Conservation (phyloP, 2,113 vertebrate species). For the Emydura subglobosa region DNA sequence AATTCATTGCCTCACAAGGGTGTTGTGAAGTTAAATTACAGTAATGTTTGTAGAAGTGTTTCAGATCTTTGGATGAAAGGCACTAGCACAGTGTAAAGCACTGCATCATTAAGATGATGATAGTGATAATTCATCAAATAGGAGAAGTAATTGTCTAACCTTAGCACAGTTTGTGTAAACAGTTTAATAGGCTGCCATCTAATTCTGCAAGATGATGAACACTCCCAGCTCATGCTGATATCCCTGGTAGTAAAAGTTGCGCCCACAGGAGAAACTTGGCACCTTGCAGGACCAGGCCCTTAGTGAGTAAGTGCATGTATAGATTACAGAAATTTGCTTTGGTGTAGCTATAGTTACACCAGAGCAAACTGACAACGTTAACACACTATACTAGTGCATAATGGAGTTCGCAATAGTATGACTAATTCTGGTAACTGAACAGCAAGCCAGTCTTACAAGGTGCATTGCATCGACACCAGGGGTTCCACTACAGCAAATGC, state of each 20-base stretch:
- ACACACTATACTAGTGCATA: background rate
- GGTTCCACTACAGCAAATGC: background rate
- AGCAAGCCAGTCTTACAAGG: accelerated
- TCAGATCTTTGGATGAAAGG: constrained; percentile 11
- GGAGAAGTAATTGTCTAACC: constrained; percentile 4
- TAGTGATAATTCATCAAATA: constrained; percentile 14
- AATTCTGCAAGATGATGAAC: constrained; percentile 9
- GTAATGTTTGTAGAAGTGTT: background rate
- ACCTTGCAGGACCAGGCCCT: background rate
- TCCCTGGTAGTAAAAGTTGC: background rate
- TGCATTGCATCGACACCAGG: background rate
- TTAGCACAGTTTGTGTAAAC: background rate
- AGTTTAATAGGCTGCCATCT: background rate
- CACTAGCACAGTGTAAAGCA: background rate
- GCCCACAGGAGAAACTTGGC: background rate
- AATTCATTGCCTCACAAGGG: background rate
- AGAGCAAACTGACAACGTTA: background rate
- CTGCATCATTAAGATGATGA: background rate
- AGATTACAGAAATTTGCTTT: constrained; percentile 49
- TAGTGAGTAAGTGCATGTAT: background rate
- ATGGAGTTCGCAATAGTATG: background rate
- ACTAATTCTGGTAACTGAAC: background rate
- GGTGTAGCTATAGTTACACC: background rate
- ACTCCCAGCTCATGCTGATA: constrained; percentile 6
- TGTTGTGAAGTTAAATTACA: background rate